Conservation (phyloP, 2,888 invertebrate genomes). For the Ophraella communa region DNA sequence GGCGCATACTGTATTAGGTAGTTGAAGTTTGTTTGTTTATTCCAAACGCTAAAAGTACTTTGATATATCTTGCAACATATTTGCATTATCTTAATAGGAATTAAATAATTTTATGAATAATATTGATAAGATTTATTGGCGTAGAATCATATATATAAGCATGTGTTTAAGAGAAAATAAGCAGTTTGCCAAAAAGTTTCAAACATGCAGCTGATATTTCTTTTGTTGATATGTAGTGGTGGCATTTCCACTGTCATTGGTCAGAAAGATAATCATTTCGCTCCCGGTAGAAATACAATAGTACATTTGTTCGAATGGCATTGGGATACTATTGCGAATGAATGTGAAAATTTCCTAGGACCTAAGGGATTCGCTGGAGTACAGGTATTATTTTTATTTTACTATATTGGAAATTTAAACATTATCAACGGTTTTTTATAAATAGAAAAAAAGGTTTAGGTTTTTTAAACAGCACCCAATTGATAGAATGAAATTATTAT, state of each 20-base stretch:
- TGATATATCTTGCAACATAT: too few species aligned
- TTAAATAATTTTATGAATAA: too few species aligned
- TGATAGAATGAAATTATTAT: too few species aligned
- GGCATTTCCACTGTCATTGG: constrained; percentile 16
- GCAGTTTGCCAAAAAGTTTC: not conserved
- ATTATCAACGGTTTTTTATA: not conserved
- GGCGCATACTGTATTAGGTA: too few species aligned
- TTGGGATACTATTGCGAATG: constrained; percentile 78
- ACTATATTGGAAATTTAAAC: not conserved
- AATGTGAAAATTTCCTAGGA: constrained; percentile 79
- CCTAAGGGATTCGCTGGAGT: constrained; percentile 77
- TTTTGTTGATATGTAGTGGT: not conserved
- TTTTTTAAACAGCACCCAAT: too few species aligned
- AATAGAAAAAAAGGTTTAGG: too few species aligned
- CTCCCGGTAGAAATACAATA: constrained; percentile 67
- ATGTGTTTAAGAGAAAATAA: too few species aligned
- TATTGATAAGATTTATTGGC: not conserved
- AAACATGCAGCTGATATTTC: not conserved
- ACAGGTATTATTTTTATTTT: constrained; percentile 63
- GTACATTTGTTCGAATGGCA: constrained; percentile 86
- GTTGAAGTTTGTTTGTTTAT: too few species aligned
- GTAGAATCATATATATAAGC: too few species aligned
- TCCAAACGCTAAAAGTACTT: too few species aligned
- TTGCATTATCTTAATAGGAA: too few species aligned
- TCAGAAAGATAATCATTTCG: constrained; percentile 67